Conservation (phyloP, 2,797 vertebrate species). For the Melanotaenia pygmaea region DNA sequence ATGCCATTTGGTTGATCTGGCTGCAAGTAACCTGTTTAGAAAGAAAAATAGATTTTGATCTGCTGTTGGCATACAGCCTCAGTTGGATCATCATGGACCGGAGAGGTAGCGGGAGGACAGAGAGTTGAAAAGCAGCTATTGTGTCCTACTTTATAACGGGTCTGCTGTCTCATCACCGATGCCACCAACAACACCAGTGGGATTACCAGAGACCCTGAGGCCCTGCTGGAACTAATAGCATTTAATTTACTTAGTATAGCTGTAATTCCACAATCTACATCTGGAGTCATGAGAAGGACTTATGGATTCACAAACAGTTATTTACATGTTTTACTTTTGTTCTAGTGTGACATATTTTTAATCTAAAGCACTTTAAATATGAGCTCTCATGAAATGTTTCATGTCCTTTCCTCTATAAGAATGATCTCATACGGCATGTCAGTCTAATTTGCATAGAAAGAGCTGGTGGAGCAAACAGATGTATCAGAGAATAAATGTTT, state of each 20-base stretch:
- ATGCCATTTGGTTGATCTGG: slow-evolving; percentile 72
- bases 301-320: slow-evolving; percentile 22
- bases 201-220: slow-evolving; percentile 59
- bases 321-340: background rate
- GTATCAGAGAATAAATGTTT: no score
- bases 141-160: slow-evolving; percentile 68
- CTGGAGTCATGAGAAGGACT: slow-evolving; percentile 45
- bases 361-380: background rate
- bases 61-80: slow-evolving; percentile 43
- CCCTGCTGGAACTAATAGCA: slow-evolving; percentile 51
- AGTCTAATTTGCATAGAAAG: no score
- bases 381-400: background rate
- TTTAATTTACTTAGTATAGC: slow-evolving; percentile 68
- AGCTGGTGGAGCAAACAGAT: no score
- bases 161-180: slow-evolving; percentile 42
- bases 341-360: background rate
- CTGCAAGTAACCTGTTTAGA: slow-evolving; percentile 73
- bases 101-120: slow-evolving; percentile 3
- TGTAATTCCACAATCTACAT: slow-evolving; percentile 58
- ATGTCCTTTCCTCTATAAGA: background rate
- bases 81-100: slow-evolving; percentile 44
- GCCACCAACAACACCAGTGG: slow-evolving; percentile 45
- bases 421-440: no score
- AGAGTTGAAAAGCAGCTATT: slow-evolving; percentile 1
- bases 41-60: slow-evolving; percentile 62